A percentile compares a stretch with the other conserved stretches of the same genome.
Conservation (phyloP, 2,888 invertebrate genomes). For the Cerastis rubricosa region DNA sequence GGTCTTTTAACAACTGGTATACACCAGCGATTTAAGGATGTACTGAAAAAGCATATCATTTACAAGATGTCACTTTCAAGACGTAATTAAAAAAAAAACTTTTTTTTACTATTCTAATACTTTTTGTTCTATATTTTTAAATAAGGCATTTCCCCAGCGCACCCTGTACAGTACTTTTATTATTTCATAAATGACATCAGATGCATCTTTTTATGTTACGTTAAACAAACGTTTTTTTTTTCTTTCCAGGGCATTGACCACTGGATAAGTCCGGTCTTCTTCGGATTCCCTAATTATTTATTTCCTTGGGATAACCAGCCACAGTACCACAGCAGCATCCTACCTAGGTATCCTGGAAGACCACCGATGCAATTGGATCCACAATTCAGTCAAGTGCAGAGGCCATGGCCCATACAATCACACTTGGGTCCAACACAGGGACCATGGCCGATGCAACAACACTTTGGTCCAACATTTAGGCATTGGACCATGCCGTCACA, state of each 20-base stretch:
- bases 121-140: no score
- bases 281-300: slow-evolving; percentile 8
- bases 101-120: no score
- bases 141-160: no score
- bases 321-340: not conserved
- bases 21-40: no score
- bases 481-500: not conserved
- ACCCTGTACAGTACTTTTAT: no score
- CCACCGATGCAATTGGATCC: not conserved
- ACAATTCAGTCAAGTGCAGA: not conserved
- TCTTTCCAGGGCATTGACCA: slow-evolving; percentile 6
- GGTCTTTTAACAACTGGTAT: no score
- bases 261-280: slow-evolving; percentile 7
- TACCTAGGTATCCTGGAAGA: not conserved
- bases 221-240: not conserved
- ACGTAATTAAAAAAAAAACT: no score
- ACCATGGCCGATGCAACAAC: not conserved
- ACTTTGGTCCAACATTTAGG: not conserved
- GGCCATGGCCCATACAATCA: not conserved
- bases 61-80: no score
- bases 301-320: not conserved
- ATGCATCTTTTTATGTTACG: no score
- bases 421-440: not conserved
- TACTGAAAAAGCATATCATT: no score
- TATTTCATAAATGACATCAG: no score